These are phyloP conservation scores for Tortricodes alternella DNA, from an alignment of 2,888 invertebrate species.

Conservation along the genomic window DNA sequence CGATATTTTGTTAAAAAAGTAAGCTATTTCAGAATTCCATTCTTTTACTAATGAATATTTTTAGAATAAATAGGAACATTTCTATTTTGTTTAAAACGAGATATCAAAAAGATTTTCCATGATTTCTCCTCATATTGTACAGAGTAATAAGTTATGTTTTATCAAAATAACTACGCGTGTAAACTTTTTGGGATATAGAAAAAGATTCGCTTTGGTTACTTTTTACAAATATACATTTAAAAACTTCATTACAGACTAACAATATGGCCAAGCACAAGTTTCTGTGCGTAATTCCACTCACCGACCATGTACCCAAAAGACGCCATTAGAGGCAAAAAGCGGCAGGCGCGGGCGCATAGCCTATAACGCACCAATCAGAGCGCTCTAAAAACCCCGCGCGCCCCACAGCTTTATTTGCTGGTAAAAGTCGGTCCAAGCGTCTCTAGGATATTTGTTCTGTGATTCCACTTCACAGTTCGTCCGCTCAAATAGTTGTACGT, in stretches of 20 bases:
- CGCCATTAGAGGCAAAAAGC: not conserved
- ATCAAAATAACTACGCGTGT: not conserved
- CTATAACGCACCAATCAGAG: too few relatives aligned
- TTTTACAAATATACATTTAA: constrained; percentile 26
- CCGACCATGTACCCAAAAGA: too few relatives aligned
- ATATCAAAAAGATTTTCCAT: not conserved
- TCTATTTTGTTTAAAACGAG: not conserved
- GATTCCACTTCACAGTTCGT: too few relatives aligned
- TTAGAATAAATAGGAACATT: constrained; percentile 1
- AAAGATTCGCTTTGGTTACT: constrained; percentile 13
- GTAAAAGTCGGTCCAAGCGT: too few relatives aligned
- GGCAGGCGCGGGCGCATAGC: too few relatives aligned
- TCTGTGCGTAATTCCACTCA: not conserved
- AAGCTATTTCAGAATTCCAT: not conserved
- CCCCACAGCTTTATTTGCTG: too few relatives aligned
- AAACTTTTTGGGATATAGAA: not conserved
- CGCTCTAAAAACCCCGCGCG: too few relatives aligned
- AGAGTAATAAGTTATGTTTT: not conserved
- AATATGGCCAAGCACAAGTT: constrained; percentile 10
- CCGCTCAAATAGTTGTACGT: too few relatives aligned
- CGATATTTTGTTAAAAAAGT: not conserved
- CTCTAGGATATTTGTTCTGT: too few relatives aligned
- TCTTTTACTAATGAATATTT: not conserved
- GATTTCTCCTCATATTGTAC: not conserved
- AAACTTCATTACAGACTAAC: constrained; percentile 4